Conservation (phyloP, 1,140 invertebrate genomes). For the Manduca sexta region DNA sequence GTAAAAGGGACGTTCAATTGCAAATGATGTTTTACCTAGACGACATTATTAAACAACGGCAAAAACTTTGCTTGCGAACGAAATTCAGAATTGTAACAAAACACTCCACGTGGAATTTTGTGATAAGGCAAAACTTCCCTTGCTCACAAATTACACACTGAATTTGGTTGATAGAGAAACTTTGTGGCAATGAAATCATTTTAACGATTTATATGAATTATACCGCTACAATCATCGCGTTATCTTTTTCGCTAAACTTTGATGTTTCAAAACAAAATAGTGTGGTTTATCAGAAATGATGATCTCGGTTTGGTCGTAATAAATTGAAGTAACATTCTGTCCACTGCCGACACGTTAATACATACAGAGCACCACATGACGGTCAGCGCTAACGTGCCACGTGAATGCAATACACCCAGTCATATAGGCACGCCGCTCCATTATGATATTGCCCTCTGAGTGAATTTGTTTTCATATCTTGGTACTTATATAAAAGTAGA, state of each 20-base stretch:
- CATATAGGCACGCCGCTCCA: slow-evolving; percentile 50
- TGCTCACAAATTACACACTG: slow-evolving; percentile 67
- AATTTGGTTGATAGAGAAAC: slow-evolving; percentile 69
- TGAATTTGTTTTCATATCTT: slow-evolving; percentile 57
- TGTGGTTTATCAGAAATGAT: too few species aligned
- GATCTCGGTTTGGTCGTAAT: too few species aligned
- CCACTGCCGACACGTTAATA: too few species aligned
- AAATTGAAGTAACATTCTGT: too few species aligned
- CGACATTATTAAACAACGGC: slow-evolving; percentile 9
- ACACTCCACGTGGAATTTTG: slow-evolving; percentile 67
- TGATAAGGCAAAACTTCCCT: slow-evolving; percentile 68
- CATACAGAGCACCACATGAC: slow-evolving; percentile 4
- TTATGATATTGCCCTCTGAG: slow-evolving; percentile 65
- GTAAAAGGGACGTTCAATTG: not conserved
- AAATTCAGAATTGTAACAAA: slow-evolving; percentile 62
- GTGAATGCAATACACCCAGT: slow-evolving; percentile 47
- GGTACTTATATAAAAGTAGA: slow-evolving; percentile 28
- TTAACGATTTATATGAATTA: slow-evolving; percentile 23
- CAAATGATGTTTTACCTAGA: not conserved
- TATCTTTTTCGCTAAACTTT: too few species aligned
- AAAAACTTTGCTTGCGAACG: slow-evolving; percentile 40
- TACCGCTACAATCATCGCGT: too few species aligned
- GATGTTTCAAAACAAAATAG: too few species aligned
- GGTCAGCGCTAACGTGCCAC: slow-evolving; percentile 39
- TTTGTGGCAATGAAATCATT: slow-evolving; percentile 68